Base-by-base conservation (phyloP, 2,113 vertebrate species). In the Channa maculata region DNA sequence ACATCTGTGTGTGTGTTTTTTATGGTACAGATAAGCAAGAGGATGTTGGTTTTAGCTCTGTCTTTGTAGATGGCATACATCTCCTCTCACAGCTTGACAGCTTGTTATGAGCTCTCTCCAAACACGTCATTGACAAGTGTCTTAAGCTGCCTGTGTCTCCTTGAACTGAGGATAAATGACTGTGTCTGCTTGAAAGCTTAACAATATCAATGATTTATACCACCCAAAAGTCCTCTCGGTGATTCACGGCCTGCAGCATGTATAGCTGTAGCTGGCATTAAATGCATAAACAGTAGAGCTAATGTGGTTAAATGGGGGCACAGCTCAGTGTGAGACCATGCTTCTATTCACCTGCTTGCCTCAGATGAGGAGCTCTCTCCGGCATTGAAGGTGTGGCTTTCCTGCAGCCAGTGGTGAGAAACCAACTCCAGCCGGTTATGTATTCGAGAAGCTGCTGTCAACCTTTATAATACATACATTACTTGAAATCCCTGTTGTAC, bases 151-250 rank as follows among this genome's bases (percentile, higher is more conserved):
- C 68, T 5, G 8, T 53, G 78, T 91, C 83, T 84, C 89, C 89
- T 91, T 90, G 86, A 91, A 89, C 77, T 8, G 50, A 10, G 59
- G 49, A 86, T 85, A 77, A 91, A 89, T 84, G 83, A 77, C 74
- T 64, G 24, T 65, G 53, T 82, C 53, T 43, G 43, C 77, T 80
- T 75, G 82, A 80, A 82, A 84, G 85, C 86, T 70, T 59, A 75
- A 82, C 72, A 87, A 86, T 82, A 80, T 68, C 85, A 80, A 80
- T 83, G 82, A 89, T 83, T 80, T 72, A 84, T 79, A 11, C 68
- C 69, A 45, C 38, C 60, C 62, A 72, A 83, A 83, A 66, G 83
- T 70, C 79, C 64, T 51, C 39, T 72, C 9, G 4, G 67, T 82
- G 86, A 86, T 87, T 88, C 85, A 88, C 68, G 52, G 59, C 52